These are phyloP conservation scores for Manis javanica DNA, from an alignment of 2,797 vertebrate genomes.

Conservation along the genomic window DNA sequence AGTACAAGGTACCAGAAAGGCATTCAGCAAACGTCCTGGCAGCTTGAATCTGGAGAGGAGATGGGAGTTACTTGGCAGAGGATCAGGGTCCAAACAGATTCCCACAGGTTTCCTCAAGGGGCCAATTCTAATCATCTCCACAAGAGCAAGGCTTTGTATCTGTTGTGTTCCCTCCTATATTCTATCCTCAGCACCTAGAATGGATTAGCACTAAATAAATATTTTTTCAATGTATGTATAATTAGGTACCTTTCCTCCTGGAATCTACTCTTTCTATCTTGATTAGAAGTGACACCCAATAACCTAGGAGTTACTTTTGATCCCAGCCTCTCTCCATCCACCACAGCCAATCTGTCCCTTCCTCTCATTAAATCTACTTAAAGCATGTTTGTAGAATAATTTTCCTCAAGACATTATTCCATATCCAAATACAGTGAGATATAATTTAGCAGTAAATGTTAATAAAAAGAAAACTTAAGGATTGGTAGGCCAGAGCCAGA, in stretches of 20 bases:
- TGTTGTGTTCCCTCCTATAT: not conserved
- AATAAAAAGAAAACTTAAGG: not conserved
- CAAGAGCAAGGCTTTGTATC: conserved; percentile 18
- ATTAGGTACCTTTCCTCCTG: conserved; percentile 6
- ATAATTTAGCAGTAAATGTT: not conserved
- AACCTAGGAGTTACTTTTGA: not conserved
- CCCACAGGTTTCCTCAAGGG: not conserved
- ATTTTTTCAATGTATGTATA: not conserved
- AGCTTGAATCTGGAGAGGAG: not conserved
- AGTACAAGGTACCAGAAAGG: not conserved
- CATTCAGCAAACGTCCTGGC: not conserved
- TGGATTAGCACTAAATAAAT: conserved; percentile 4
- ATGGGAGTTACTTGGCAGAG: not conserved
- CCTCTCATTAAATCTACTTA: conserved; percentile 2
- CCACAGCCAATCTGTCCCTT: not conserved
- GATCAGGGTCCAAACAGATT: not conserved
- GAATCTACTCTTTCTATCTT: not conserved
- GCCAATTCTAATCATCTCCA: not conserved
- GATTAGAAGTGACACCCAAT: not conserved
- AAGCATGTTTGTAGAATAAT: not conserved
- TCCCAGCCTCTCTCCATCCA: not conserved
- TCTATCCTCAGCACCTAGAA: not conserved
- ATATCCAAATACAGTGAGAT: not conserved
- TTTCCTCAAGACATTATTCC: not conserved
- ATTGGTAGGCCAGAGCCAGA: not conserved